Evolutionary conservation across 2,797 vertebrate genomes (phyloP), one percentile per base, ranked within the genome.

Genomic region (Pangasius krempfi): DNA sequence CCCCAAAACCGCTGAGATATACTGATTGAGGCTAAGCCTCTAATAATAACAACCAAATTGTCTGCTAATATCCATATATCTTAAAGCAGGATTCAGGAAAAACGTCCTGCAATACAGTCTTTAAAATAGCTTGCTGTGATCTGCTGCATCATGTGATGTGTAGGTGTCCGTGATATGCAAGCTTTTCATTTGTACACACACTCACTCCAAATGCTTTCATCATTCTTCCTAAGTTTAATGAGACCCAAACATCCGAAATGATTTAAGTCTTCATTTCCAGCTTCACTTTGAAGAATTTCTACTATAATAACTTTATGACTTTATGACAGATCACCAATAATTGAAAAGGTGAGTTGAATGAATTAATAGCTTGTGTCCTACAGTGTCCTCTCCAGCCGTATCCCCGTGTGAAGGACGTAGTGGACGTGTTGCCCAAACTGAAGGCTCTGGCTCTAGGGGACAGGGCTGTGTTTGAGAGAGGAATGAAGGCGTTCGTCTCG

Each of bases 401-500:
- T 96, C 76, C 94, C 0, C 92, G 93, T 0, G 90, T 98, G 76
- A 89, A 85, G 0, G 94, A 96, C 0, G 96, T 97, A 2, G 92
- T 93, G 2, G 97, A 99, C 62, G 94, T 98, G 52, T 95, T 99
- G 33, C 97, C 98, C 25, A 97, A 97, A 89, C 93, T 99, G 88
- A 95, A 96, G 93, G 90, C 96, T 47, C 89, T 98, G 96, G 96
- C 97, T 30, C 88, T 97, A 84, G 93, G 94, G 0, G 99, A 99
- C 95, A 94, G 99, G 14, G 98, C 98, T 0, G 60, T 99, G 91
- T 99, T 97, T 16, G 98, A 99, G 88, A 96, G 97, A 56, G 96
- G 98, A 85, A 97, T 98, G 97, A 97, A 95, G 89, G 99, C 98
- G 0, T 99, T 99, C 27, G 98, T 99, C 72, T 99, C 99, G 0